Percentiles rank a stretch among this genome's conserved stretches.
Conservation (phyloP, 1,140 invertebrate genomes). For the Drosophila bocqueti region DNA sequence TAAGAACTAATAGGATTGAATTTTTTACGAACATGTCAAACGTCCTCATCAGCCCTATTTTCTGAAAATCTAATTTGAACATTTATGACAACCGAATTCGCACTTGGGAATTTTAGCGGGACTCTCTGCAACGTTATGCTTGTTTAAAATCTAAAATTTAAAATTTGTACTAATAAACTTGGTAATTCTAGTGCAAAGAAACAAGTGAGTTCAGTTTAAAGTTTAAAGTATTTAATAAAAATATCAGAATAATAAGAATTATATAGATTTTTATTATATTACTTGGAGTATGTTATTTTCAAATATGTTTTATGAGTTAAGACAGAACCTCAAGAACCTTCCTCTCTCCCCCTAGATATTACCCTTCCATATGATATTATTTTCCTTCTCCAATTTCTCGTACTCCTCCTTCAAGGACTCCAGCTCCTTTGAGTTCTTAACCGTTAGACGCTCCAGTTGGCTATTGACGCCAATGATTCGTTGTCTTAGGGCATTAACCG, state of each 20-base stretch:
- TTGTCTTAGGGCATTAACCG: slow-evolving; percentile 63
- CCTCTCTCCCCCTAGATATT: slow-evolving; percentile 2
- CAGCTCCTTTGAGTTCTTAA: slow-evolving; percentile 63
- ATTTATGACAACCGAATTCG: no score
- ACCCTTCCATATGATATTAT: slow-evolving; percentile 52
- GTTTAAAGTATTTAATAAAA: neutral
- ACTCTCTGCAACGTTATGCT: no score
- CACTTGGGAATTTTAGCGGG: no score
- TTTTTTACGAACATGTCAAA: no score
- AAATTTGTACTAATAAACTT: no score
- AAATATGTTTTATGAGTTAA: no score
- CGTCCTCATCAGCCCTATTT: neutral
- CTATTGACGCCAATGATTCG: slow-evolving; percentile 65
- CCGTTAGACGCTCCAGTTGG: slow-evolving; percentile 53
- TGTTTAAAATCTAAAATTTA: no score
- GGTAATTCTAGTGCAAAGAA: no score
- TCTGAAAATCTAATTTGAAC: neutral
- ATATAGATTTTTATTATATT: neutral
- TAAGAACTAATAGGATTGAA: neutral
- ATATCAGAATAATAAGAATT: neutral
- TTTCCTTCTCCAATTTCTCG: slow-evolving; percentile 57
- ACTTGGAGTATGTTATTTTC: neutral
- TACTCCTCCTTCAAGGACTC: slow-evolving; percentile 49
- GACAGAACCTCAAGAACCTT: no score
- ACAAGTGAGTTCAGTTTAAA: neutral